Evolutionary conservation across 92 coral and sea anemone species (phyloP).

Genomic region (Umimayanthus kanabou): DNA sequence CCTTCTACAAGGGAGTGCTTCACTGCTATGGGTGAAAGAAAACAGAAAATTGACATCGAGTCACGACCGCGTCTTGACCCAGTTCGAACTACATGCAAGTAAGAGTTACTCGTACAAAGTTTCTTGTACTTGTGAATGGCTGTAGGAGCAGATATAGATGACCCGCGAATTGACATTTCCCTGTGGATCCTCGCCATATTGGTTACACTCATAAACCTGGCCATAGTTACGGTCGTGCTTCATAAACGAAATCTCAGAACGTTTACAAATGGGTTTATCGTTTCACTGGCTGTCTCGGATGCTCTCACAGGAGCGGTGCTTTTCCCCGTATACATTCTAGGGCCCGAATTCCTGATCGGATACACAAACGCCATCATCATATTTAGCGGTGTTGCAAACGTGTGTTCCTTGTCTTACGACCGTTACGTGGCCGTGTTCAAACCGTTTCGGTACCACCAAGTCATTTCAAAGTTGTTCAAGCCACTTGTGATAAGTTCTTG

Average conservation of each 20-base stretch:
- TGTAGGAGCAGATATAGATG: conserved; percentile 21
- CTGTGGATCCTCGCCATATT: conserved; percentile 25
- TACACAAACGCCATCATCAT: conserved; percentile 24
- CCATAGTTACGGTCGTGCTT: conserved; percentile 23
- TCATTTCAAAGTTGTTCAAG: conserved; percentile 24
- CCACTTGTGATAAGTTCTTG: conserved; percentile 8
- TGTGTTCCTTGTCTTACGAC: conserved; percentile 26
- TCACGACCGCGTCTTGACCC: no score
- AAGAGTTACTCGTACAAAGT: no score
- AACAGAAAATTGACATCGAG: no score
- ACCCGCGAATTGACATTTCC: conserved; percentile 8
- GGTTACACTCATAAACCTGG: neutral
- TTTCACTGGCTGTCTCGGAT: conserved; percentile 33
- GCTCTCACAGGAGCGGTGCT: conserved; percentile 35
- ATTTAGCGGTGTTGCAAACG: conserved; percentile 38
- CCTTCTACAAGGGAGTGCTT: neutral
- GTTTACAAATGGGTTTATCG: conserved; percentile 22
- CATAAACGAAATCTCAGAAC: conserved; percentile 22
- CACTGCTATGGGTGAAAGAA: neutral
- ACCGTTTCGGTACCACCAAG: conserved; percentile 23
- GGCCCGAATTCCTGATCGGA: conserved; percentile 24
- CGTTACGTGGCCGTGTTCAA: conserved; percentile 31
- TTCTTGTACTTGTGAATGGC: neutral
- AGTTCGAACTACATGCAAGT: no score
- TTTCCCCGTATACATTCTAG: conserved; percentile 30